These are phyloP conservation scores for Pimpla rufipes DNA, from an alignment of 2,888 invertebrate genomes.

Conservation along the genomic window DNA sequence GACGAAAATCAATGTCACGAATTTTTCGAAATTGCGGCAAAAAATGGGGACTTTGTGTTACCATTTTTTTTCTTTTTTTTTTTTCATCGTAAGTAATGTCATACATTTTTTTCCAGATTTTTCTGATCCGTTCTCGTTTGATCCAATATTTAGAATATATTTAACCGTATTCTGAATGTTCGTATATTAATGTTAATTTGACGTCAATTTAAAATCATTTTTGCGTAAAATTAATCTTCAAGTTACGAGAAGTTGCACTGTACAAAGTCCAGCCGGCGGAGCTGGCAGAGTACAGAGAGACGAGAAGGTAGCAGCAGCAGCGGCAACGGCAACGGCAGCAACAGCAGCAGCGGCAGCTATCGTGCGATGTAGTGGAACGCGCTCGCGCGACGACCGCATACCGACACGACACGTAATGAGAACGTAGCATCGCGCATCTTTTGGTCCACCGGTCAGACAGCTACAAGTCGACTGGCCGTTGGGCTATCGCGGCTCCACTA, in stretches of 20 bases:
- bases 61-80: too few relatives aligned
- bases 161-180: neutral
- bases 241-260: constrained; percentile 6
- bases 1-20: too few relatives aligned
- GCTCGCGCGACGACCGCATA: constrained; percentile 78
- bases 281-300: constrained; percentile 53
- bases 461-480: constrained; percentile 38
- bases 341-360: constrained; percentile 57
- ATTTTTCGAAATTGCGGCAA: too few relatives aligned
- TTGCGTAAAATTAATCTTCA: neutral
- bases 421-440: constrained; percentile 83
- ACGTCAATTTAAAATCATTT: too few relatives aligned
- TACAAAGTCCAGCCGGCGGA: constrained; percentile 24
- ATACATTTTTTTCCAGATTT: too few relatives aligned
- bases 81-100: too few relatives aligned
- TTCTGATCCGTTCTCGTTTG: too few relatives aligned
- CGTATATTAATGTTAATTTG: neutral
- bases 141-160: neutral
- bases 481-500: constrained; percentile 31
- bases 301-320: constrained; percentile 56
- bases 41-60: too few relatives aligned
- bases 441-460: constrained; percentile 76
- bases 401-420: constrained; percentile 85
- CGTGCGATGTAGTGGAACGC: constrained; percentile 68
- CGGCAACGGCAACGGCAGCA: constrained; percentile 32